Evolutionary conservation across 1,140 invertebrate species (phyloP), one percentile per base, ranked within the genome.

Genomic region (Leucophenga varia): DNA sequence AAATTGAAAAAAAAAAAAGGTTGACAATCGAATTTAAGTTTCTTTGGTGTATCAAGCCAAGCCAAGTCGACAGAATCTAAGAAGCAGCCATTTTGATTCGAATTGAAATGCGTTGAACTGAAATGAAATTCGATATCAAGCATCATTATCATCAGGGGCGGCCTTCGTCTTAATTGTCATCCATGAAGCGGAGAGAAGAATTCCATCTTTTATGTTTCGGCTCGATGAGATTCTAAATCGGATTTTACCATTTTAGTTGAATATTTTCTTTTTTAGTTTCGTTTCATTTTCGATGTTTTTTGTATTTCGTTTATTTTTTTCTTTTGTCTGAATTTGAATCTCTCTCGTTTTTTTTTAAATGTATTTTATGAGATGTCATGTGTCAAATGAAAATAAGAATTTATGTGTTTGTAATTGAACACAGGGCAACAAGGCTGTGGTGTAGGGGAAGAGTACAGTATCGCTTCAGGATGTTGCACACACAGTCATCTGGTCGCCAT

Each of bases 391-490:
- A 71, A 71, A 68, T 64, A 57, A 56, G 54, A 71, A 71, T 71
- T 72, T 71, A 71, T 68, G 68, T 57, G 58, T 71, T 71, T 71
- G 68, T 71, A 71, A 71, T 72, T 71, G 67, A 68, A 71, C 57
- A 56, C 57, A 47, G 51, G 55, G 8, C 12, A 13, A 10, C 36
- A 38, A 13, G 18, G 18, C 18, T 6, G n/a, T 13, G 13, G 14
- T 16, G 14, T 35, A 16, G 18, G 14, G 32, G 13, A 7, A n/a
- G 14, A 16, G 32, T 35, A 17, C 13, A 13, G 18, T 16, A 35
- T 35, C 13, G 32, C 18, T 16, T 16, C 32, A 35, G n/a, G n/a
- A n/a, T n/a, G n/a, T n/a, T n/a, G n/a, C n/a, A n/a, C n/a, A n/a
- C n/a, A n/a, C n/a, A n/a, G n/a, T n/a, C n/a, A n/a, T n/a, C n/a